A percentile compares a stretch with the other conserved stretches of the same genome.
Evolutionary conservation across 2,888 invertebrate species (phyloP).

Genomic region (Macrosiphum euphorbiae): DNA sequence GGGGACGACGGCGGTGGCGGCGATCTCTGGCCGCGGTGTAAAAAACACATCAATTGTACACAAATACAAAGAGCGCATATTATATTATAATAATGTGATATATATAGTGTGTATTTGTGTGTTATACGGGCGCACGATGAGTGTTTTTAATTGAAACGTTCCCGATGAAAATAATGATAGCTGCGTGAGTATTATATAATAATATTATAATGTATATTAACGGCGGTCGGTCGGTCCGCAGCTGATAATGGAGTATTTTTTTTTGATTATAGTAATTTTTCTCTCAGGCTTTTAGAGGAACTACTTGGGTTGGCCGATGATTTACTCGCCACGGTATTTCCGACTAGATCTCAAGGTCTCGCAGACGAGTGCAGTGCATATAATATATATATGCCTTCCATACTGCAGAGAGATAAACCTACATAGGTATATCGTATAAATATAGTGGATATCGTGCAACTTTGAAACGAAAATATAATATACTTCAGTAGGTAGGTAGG

Average conservation of each 20-base stretch:
- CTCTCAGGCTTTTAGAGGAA: neutral
- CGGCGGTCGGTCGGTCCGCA: neutral
- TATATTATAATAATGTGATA: neutral
- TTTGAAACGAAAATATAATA: neutral
- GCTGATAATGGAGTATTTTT: neutral
- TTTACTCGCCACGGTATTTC: neutral
- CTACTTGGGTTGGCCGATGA: neutral
- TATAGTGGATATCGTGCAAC: neutral
- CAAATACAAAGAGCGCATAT: neutral
- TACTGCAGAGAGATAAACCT: neutral
- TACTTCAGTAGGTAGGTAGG: neutral
- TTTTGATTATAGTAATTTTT: constrained; percentile 13
- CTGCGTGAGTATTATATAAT: neutral
- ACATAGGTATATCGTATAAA: neutral
- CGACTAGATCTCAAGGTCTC: neutral
- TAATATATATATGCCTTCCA: neutral
- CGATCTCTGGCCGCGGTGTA: neutral
- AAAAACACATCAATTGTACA: constrained; percentile 42
- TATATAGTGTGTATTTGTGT: neutral
- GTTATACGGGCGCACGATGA: neutral
- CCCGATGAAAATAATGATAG: neutral
- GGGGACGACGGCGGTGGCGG: neutral
- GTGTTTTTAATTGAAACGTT: constrained; percentile 2
- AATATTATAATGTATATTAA: neutral
- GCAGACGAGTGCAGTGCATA: neutral